Base-by-base conservation (phyloP, 92 coral and sea anemone genomes). In the Blastomussa wellsi region DNA sequence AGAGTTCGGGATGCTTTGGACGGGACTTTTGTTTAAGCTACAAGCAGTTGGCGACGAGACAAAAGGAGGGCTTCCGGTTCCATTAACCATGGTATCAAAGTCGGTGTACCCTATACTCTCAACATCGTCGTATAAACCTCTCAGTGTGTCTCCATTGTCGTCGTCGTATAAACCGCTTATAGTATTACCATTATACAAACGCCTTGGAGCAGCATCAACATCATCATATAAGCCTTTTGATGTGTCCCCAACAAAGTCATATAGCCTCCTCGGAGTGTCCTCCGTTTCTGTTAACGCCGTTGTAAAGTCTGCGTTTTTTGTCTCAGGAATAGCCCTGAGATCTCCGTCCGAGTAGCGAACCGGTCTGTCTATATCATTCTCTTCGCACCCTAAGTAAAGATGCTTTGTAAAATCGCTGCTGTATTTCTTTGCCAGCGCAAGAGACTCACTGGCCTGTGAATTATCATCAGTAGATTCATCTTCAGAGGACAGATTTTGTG, bases 371-470 rank as follows among this genome's bases (percentile, higher is more conserved):
- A 38, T 37, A 51, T 86, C 87, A 22, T 76, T 66, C 26, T 72
- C 87, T 5, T 90, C 86, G 42, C 87, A 86, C 32, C 91, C 70
- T 44, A 86, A 76, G 79, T 57, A 83, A 38, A 90, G 88, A 52
- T 90, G 90, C 22, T 82, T 87, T 19, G 93, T 77, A 53, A 86
- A 86, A 24, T 82, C 90, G 4, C 52, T 33, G 82, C 86, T 90
- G 35, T 14, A 64, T 67, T 62, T 77, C 28, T 52, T 75, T 22
- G 80, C 49, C 24, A 71, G 48, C 16, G 59, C 74, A 22, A 84
- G 79, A 1, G 90, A 66, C 53, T 81, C 76, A 13, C 77, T 44
- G 19, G 24, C 44, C 7, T 20, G 37, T 7, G 59, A 69, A 20
- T 22, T 39, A 14, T 13, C 49, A 4, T 67, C 71, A 3, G 37